phyloP scores from a whole-genome alignment of 2,113 vertebrate species.

The Leptobrachium ailaonicum region DNA sequence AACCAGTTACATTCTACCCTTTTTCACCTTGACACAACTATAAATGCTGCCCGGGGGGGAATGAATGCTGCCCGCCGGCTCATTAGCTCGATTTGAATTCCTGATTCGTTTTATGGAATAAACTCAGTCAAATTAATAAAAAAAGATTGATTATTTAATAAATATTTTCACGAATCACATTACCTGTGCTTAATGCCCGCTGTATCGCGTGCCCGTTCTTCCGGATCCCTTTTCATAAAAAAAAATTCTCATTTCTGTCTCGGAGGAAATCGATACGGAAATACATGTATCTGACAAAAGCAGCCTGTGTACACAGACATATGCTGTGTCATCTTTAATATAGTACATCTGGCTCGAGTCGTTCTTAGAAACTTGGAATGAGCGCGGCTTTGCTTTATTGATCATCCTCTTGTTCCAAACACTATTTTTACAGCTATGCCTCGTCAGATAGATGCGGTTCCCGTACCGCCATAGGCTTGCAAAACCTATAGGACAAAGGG shows the following conservation, averaged over 20 bases:
- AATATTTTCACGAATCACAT: no score
- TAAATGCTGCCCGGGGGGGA: no score
- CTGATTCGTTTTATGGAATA: no score
- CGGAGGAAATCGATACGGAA: slow-evolving; percentile 21
- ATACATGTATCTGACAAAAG: slow-evolving; percentile 9
- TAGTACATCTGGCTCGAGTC: slow-evolving; percentile 37
- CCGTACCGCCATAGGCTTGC: background rate
- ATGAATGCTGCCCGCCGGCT: no score
- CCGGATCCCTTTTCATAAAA: background rate
- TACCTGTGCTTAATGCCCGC: no score
- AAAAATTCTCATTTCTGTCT: slow-evolving; percentile 16
- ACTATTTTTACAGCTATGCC: slow-evolving; percentile 10
- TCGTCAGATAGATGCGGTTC: slow-evolving; percentile 16
- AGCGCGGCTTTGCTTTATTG: slow-evolving; percentile 18
- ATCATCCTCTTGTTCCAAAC: slow-evolving; percentile 28
- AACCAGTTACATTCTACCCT: no score
- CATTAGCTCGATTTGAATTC: no score
- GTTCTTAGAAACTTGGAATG: slow-evolving; percentile 22
- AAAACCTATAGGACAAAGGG: background rate
- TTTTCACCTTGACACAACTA: no score
- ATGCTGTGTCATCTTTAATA: slow-evolving; percentile 45
- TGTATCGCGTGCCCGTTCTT: background rate
- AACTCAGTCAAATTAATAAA: no score
- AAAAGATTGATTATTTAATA: no score
- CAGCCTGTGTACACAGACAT: slow-evolving; percentile 10